These are phyloP conservation scores for Nasonovia ribisnigri DNA, from an alignment of 2,888 invertebrate genomes.

Conservation along the genomic window DNA sequence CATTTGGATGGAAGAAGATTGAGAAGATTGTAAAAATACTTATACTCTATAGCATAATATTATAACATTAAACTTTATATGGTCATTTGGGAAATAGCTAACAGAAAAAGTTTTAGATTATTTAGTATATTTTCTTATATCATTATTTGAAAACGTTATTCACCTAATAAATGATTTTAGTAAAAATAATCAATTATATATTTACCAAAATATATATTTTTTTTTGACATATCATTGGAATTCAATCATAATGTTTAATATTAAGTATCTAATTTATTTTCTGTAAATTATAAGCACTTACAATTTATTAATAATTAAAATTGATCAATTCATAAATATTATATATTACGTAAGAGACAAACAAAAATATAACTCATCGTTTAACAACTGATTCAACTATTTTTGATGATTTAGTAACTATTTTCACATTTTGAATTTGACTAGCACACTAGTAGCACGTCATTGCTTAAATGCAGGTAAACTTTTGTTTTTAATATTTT, in stretches of 20 bases:
- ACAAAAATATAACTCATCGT: background rate
- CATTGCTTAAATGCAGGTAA: background rate
- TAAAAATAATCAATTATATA: background rate
- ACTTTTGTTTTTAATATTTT: background rate
- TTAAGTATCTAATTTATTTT: background rate
- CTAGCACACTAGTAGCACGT: background rate
- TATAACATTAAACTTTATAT: background rate
- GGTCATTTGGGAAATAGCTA: background rate
- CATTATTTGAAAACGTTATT: background rate
- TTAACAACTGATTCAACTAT: background rate
- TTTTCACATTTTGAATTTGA: background rate
- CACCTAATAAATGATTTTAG: background rate
- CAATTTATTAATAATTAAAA: background rate
- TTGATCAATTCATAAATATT: background rate
- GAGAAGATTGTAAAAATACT: constrained; percentile 22
- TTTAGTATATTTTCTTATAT: constrained; percentile 7
- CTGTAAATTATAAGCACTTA: background rate
- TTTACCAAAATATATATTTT: background rate
- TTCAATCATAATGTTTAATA: background rate
- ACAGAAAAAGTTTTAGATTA: background rate
- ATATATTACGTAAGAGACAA: background rate
- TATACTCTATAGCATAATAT: background rate
- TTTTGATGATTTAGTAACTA: background rate
- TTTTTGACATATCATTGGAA: background rate
- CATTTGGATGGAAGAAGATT: constrained; percentile 11